Evolutionary conservation across 2,113 vertebrate species (phyloP).

Genomic region (Rissa tridactyla): DNA sequence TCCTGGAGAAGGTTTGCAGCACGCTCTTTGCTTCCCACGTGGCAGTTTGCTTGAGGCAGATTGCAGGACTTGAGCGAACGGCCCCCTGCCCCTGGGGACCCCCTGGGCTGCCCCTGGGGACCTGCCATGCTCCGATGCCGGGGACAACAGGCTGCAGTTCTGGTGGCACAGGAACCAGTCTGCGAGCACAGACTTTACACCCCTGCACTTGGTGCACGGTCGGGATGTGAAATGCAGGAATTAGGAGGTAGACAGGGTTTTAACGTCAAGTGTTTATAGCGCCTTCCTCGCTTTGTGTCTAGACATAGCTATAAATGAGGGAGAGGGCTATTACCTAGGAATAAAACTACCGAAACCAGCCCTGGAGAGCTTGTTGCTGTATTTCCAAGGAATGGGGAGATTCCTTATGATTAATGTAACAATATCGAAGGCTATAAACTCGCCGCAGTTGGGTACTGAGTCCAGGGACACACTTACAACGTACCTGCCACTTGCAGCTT

Average conservation of each 20-base stretch:
- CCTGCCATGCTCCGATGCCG: accelerated
- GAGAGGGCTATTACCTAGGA: slow-evolving; percentile 45
- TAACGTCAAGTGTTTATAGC: slow-evolving; percentile 34
- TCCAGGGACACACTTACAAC: background rate
- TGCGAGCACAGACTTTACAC: background rate
- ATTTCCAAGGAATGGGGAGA: slow-evolving; percentile 28
- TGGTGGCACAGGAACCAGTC: background rate
- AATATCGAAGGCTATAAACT: background rate
- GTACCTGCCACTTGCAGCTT: slow-evolving; percentile 6
- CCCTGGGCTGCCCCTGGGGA: background rate
- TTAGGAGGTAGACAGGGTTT: background rate
- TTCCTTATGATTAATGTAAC: slow-evolving; percentile 22
- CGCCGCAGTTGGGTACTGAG: background rate
- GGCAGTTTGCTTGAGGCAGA: background rate
- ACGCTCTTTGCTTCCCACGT: background rate
- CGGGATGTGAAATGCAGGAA: background rate
- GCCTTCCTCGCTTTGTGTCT: slow-evolving; percentile 30
- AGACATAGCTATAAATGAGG: slow-evolving; percentile 57
- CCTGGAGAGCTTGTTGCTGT: background rate
- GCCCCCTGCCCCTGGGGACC: background rate
- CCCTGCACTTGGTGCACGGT: accelerated
- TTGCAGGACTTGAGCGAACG: background rate
- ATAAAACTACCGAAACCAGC: slow-evolving; percentile 25
- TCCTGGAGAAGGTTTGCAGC: background rate
- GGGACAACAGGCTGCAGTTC: background rate